Conservation (phyloP, 35 echinoderm and acorn worm species). For the Strongylocentrotus purpuratus region DNA sequence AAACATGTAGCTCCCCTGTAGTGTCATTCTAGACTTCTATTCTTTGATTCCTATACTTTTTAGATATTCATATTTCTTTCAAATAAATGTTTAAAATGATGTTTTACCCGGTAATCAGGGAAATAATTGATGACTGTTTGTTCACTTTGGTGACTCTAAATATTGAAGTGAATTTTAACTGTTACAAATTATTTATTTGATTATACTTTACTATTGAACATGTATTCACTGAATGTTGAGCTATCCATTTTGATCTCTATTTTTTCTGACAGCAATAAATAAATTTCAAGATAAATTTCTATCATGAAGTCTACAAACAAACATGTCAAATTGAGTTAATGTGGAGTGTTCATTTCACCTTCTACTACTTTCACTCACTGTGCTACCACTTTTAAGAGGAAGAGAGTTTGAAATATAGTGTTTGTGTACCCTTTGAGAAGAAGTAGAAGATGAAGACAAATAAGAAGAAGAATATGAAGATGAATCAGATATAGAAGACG, state of each 20-base stretch:
- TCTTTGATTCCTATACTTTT: background rate
- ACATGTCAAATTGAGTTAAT: background rate
- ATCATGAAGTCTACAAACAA: background rate
- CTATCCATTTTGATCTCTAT: background rate
- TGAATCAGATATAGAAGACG: conserved; percentile 60
- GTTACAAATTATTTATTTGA: background rate
- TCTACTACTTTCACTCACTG: background rate
- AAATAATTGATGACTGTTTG: too few relatives aligned
- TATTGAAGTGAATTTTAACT: too few relatives aligned
- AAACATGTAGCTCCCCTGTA: background rate
- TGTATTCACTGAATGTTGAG: background rate
- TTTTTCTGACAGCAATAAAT: background rate
- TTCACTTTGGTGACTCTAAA: too few relatives aligned
- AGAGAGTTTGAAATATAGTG: too few relatives aligned
- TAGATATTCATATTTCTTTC: too few relatives aligned
- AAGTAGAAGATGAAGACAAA: conserved; percentile 66
- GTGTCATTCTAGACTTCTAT: background rate
- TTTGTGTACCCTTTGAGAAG: too few relatives aligned
- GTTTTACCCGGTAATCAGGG: too few relatives aligned
- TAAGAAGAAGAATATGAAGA: conserved; percentile 71
- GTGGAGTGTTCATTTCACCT: background rate
- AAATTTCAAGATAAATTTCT: background rate
- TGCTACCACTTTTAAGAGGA: too few relatives aligned
- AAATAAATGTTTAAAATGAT: too few relatives aligned
- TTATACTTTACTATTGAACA: background rate